Conservation (phyloP, 1,140 invertebrate species). For the Papilio dardanus region DNA sequence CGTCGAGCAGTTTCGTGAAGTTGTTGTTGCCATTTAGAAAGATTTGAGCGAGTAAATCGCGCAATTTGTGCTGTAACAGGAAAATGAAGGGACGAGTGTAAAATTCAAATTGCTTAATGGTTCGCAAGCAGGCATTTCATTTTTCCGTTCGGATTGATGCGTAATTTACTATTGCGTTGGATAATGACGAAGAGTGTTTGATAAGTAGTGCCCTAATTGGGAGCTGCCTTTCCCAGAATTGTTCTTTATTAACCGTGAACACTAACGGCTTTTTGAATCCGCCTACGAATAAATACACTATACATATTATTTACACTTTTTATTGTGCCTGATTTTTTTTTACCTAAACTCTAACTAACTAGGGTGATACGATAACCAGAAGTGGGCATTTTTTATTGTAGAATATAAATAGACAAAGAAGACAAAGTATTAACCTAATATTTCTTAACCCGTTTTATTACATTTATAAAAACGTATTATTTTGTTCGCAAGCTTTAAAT, state of each 20-base stretch:
- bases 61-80: constrained; percentile 66
- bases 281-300: background rate
- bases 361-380: too few species aligned
- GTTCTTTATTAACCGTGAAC: constrained; percentile 3
- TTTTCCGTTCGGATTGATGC: constrained; percentile 78
- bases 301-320: too few species aligned
- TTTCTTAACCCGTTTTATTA: too few species aligned
- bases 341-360: too few species aligned
- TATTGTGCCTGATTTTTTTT: too few species aligned
- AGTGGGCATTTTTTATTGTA: too few species aligned
- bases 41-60: constrained; percentile 49
- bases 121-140: constrained; percentile 79
- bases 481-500: background rate
- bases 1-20: constrained; percentile 46
- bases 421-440: too few species aligned
- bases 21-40: constrained; percentile 45
- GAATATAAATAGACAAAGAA: too few species aligned
- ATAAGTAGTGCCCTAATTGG: constrained; percentile 9
- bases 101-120: constrained; percentile 82
- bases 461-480: too few species aligned
- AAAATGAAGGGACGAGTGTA: constrained; percentile 79
- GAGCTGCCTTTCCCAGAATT: constrained; percentile 2
- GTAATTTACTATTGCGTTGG: constrained; percentile 75
- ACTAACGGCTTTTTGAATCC: background rate
- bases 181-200: constrained; percentile 4